Evolutionary conservation across 1,140 invertebrate species (phyloP).

Genomic region (Tetramorium alpestre): DNA sequence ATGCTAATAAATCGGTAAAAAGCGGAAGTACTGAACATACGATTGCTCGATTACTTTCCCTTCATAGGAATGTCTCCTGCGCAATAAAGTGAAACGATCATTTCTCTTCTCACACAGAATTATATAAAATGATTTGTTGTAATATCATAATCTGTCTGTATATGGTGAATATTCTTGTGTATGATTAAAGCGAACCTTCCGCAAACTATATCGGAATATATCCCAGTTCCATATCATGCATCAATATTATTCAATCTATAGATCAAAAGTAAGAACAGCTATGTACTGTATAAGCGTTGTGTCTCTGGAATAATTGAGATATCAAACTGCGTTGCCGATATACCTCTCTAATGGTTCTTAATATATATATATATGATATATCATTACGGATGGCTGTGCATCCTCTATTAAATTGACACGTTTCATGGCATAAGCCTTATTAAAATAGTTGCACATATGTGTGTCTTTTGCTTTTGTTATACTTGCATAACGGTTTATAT

Average conservation of each 20-base stretch:
- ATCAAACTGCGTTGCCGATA: constrained; percentile 57
- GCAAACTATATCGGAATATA: constrained; percentile 30
- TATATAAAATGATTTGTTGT: constrained; percentile 22
- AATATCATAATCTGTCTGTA: background rate
- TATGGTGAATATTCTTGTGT: background rate
- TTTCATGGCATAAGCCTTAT: constrained; percentile 60
- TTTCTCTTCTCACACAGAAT: constrained; percentile 43
- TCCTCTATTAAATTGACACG: constrained; percentile 70
- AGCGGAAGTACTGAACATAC: constrained; percentile 64
- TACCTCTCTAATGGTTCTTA: constrained; percentile 29
- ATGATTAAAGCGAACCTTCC: constrained; percentile 3
- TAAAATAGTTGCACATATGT: constrained; percentile 63
- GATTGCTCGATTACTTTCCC: constrained; percentile 19
- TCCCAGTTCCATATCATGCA: constrained; percentile 52
- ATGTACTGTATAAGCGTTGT: constrained; percentile 41
- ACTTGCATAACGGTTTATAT: constrained; percentile 35
- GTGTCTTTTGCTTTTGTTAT: background rate
- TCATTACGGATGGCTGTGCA: constrained; percentile 54
- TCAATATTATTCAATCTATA: constrained; percentile 50
- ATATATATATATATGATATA: constrained; percentile 14
- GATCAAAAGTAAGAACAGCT: constrained; percentile 63
- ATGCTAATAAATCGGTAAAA: constrained; percentile 63
- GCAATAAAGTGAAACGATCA: background rate
- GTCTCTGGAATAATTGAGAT: constrained; percentile 44
- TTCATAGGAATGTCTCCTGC: constrained; percentile 29